Percentiles rank a stretch among this genome's conserved stretches.
phyloP scores from a whole-genome alignment of 2,888 invertebrate species.

The Adineta ricciae region DNA sequence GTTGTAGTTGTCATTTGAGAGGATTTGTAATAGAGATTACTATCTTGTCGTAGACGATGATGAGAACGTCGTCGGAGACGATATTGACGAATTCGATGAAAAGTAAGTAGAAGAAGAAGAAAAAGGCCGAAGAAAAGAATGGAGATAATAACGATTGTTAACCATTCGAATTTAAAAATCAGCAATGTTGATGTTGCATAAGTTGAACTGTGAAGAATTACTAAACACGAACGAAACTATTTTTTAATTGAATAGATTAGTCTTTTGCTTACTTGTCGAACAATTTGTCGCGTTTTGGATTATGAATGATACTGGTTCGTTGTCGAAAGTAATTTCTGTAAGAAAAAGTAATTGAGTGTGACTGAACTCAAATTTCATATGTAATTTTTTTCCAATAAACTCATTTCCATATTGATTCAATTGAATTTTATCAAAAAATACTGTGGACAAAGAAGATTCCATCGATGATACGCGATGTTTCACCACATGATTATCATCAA shows the following conservation, averaged over 20 bases:
- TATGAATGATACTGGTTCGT: neutral
- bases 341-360: neutral
- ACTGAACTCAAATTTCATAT: neutral
- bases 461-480: neutral
- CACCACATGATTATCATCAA: neutral
- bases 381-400: neutral
- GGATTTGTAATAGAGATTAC: neutral
- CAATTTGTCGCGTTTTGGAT: neutral
- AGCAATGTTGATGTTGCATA: neutral
- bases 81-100: neutral
- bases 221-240: too few species aligned
- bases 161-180: neutral
- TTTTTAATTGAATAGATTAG: too few species aligned
- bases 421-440: neutral
- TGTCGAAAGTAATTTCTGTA: slow-evolving; percentile 1
- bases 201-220: too few species aligned
- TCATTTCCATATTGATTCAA: neutral
- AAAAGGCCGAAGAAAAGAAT: neutral
- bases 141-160: neutral
- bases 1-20: neutral
- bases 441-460: neutral
- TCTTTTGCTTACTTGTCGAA: too few species aligned
- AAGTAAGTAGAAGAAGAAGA: neutral
- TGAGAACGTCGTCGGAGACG: too few species aligned
- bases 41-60: neutral